phyloP scores from a whole-genome alignment of 2,888 invertebrate genomes.

The Lasioglossum morio region DNA sequence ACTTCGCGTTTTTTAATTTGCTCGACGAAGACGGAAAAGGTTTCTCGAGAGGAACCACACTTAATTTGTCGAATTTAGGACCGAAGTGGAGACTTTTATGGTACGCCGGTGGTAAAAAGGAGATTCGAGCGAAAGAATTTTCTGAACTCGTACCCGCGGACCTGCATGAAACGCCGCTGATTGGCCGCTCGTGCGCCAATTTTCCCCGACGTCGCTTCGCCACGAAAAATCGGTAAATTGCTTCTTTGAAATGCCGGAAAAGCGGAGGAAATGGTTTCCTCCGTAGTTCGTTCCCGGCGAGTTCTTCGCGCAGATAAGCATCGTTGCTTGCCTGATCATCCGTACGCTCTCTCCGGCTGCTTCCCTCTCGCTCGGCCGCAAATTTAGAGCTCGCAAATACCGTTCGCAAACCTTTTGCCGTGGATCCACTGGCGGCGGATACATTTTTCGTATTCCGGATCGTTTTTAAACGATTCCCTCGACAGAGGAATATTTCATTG shows the following conservation, averaged over 20 bases:
- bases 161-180: slow-evolving; percentile 83
- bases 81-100: slow-evolving; percentile 34
- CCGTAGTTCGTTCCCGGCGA: slow-evolving; percentile 56
- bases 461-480: neutral
- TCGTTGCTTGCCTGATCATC: slow-evolving; percentile 66
- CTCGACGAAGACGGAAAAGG: neutral
- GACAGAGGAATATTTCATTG: neutral
- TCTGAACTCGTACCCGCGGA: slow-evolving; percentile 72
- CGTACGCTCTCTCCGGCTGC: slow-evolving; percentile 57
- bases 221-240: slow-evolving; percentile 83
- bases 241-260: slow-evolving; percentile 82
- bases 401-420: slow-evolving; percentile 16
- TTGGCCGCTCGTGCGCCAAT: slow-evolving; percentile 83
- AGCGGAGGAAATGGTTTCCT: slow-evolving; percentile 71
- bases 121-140: slow-evolving; percentile 74
- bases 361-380: slow-evolving; percentile 47
- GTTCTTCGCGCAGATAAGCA: slow-evolving; percentile 64
- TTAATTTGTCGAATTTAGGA: slow-evolving; percentile 33
- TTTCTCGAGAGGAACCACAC: neutral
- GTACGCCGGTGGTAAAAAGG: slow-evolving; percentile 41
- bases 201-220: slow-evolving; percentile 79
- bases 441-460: neutral
- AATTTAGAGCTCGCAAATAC: slow-evolving; percentile 38
- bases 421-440: neutral
- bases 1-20: neutral